Evolutionary conservation across 2,888 invertebrate genomes (phyloP), one percentile per base, ranked within the genome.

Genomic region (Balanococcus diminutus): DNA sequence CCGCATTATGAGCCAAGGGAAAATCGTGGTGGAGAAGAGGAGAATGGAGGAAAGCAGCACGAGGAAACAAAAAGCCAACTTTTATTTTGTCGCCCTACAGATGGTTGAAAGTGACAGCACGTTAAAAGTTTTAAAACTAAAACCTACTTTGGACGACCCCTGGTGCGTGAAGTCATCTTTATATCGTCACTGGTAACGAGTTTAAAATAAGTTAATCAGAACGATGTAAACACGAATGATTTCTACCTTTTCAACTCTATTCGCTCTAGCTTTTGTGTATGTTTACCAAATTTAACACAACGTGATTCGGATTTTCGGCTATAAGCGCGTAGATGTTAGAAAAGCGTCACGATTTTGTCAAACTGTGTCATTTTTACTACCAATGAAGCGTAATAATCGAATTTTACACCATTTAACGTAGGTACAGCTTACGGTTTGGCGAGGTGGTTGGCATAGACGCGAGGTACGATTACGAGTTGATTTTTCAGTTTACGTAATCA

Each of bases 111-210:
- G 72, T 72, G 72, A 72, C 72, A 72, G 72, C 72, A 72, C 32
- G 72, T 72, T 32, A 32, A 72, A 72, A 72, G 72, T 72, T 72
- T 72, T 32, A 72, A 72, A 72, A 72, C 72, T 72, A 46, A 14
- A 72, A 72, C 28, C 6, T 72, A 72, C 25, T 25, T 72, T 72
- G 25, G 32, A 72, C 28, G 72, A 72, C 31, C 72, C 72, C 14
- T 72, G 72, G 31, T 31, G 72, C 72, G 72, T 72, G 72, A 72
- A 72, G 72, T 72, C 32, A 72, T 72, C 72, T 72, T 72, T 72
- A 72, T 72, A 72, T 72, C 72, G 72, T 72, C 72, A 72, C 16
- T n/a, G 72, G 72, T 32, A 72, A 72, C 72, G 72, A 72, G 72
- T 72, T 72, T 32, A 32, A 72, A 72, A 72, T 72, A 72, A 72